These are phyloP conservation scores for Hemibagrus wyckioides DNA, from an alignment of 2,113 vertebrate species.

Conservation along the genomic window DNA sequence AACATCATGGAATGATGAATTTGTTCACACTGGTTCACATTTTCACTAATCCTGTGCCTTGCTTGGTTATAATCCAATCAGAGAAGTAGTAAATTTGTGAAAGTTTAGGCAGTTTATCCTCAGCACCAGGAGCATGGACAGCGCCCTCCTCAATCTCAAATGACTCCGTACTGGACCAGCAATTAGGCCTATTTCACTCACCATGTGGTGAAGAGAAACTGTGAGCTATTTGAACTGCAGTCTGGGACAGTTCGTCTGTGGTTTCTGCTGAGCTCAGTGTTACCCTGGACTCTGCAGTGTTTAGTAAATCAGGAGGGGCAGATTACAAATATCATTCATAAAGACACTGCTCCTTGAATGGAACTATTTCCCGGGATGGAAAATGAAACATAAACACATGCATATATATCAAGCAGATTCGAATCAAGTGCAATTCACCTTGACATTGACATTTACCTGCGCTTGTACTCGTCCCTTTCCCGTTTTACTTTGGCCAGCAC, in stretches of 20 bases:
- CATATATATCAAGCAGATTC: neutral
- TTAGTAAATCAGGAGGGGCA: neutral
- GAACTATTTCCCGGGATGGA: no score
- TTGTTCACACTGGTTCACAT: neutral
- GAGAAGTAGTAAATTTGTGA: neutral
- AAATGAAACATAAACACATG: conserved; percentile 2
- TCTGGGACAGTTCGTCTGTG: neutral
- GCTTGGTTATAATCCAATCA: neutral
- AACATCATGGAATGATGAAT: neutral
- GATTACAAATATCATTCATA: neutral
- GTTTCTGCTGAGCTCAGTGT: conserved; percentile 34
- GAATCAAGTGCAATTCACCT: neutral
- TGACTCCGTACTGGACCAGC: neutral
- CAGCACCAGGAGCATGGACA: conserved; percentile 28
- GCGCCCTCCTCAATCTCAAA: neutral
- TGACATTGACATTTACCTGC: conserved; percentile 79
- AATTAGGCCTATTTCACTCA: neutral
- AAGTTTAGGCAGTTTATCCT: neutral
- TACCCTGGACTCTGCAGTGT: conserved; percentile 33
- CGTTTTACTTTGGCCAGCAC: conserved; percentile 96
- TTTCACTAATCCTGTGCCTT: neutral
- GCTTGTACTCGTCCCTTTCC: conserved; percentile 94
- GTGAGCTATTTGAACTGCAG: neutral
- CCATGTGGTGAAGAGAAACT: no score
- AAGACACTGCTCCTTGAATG: neutral